These are phyloP conservation scores for Cephus spinipes DNA, from an alignment of 2,888 invertebrate species.

Conservation along the genomic window DNA sequence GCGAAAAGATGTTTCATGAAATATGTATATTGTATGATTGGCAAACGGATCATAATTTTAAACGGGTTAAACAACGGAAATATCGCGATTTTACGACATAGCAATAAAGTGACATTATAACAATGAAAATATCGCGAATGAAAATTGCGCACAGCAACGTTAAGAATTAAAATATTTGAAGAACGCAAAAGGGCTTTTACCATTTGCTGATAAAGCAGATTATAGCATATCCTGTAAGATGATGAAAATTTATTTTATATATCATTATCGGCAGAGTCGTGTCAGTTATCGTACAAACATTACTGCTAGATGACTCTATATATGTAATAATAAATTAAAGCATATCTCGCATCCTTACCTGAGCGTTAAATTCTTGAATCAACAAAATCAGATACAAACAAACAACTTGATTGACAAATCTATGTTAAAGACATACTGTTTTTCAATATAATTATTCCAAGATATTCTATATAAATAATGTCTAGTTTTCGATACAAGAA, in stretches of 20 bases:
- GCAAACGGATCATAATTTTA: not conserved
- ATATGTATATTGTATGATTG: not conserved
- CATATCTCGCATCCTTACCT: not conserved
- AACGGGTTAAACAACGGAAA: not conserved
- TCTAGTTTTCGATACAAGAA: not conserved
- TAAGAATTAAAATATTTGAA: not conserved
- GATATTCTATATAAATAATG: not conserved
- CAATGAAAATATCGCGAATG: not conserved
- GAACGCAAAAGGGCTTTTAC: not conserved
- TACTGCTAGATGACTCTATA: not conserved
- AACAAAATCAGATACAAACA: not conserved
- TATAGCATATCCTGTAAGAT: no score
- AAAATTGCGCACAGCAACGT: not conserved
- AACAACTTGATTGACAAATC: not conserved
- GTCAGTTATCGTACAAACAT: not conserved
- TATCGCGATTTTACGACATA: not conserved
- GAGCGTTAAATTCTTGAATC: not conserved
- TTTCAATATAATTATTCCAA: no score
- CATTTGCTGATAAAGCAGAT: not conserved
- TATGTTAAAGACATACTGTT: not conserved
- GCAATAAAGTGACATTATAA: not conserved
- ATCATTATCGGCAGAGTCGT: not conserved
- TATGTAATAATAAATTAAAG: not conserved
- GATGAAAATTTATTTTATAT: not conserved
- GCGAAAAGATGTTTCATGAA: not conserved